phyloP scores from a whole-genome alignment of 2,888 invertebrate species.

The Eupeodes latifasciatus region DNA sequence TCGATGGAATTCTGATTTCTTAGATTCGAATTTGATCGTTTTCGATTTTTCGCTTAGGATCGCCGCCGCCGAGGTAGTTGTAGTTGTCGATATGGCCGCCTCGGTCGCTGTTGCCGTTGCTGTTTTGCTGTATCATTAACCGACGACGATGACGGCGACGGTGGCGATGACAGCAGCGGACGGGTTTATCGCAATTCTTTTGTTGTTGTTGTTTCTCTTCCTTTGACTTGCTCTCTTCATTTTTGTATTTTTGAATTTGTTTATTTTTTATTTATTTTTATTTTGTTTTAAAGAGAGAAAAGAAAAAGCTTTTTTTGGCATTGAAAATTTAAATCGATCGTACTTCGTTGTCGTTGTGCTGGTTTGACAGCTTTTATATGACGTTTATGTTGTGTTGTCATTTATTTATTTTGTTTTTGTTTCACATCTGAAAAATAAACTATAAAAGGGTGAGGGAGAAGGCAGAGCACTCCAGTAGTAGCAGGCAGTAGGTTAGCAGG shows the following conservation, averaged over 20 bases:
- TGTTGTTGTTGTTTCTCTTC: conserved; percentile 27
- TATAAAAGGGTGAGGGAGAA: neutral
- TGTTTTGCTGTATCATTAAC: conserved; percentile 6
- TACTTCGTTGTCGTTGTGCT: conserved; percentile 2
- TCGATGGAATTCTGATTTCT: neutral
- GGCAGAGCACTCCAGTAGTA: neutral
- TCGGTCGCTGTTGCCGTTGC: neutral
- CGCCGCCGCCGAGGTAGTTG: neutral
- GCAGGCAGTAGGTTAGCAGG: conserved; percentile 26
- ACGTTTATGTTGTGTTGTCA: conserved; percentile 33
- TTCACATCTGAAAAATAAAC: neutral
- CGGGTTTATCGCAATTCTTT: conserved; percentile 72
- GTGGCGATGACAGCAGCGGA: conserved; percentile 47
- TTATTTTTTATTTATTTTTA: conserved; percentile 1
- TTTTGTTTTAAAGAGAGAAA: conserved; percentile 31
- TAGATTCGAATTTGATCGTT: conserved; percentile 51
- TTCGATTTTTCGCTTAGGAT: conserved; percentile 56
- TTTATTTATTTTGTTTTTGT: neutral
- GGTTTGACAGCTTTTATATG: conserved; percentile 32
- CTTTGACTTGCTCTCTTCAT: neutral
- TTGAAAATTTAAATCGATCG: conserved; percentile 52
- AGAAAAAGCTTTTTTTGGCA: conserved; percentile 52
- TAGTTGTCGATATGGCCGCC: too few species aligned
- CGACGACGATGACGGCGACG: conserved; percentile 15
- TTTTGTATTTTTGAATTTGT: conserved; percentile 23